Evolutionary conservation across 2,113 vertebrate genomes (phyloP), one percentile per base, ranked within the genome.

Genomic region (Dolichallabes microphthalmus): DNA sequence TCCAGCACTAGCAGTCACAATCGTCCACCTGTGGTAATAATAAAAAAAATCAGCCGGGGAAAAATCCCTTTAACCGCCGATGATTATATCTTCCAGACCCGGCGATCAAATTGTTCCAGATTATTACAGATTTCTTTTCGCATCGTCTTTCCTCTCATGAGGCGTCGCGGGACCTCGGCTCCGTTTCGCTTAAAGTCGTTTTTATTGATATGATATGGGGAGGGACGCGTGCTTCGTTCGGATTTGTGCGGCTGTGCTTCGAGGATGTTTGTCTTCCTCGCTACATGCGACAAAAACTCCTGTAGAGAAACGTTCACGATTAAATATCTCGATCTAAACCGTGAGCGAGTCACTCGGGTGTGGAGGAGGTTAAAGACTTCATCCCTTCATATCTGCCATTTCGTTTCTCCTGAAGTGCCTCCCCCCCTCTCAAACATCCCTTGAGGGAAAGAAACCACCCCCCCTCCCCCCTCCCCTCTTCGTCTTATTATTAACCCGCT

Each of bases 261-360:
- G 71, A 25, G 35, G 17, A 50, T 45, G 6, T 73, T 13, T 0
- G 22, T 27, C 14, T 52, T 30, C 73, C 73, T 27, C 25, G 0
- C 17, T 2, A 53, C 27, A 0, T 9, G 2, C 4, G 3, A 53
- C 73, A 76, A 9, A 76, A 9, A 53, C 52, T 35, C 30, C 53
- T 19, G n/a, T 45, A 45, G 45, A 45, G 45, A 45, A 45, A 1
- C 45, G 45, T 45, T 4, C 52, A 11, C 58, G 25, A 39, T 60
- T 27, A 61, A 77, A 45, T 63, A 45, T 45, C 58, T 91, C 93
- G 92, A 92, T 90, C 89, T 88, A 90, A 88, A 88, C 90, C 61
- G 78, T 90, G 92, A 94, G 45, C 91, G 92, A 93, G 90, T 93
- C 94, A 92, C 93, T 93, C 91, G 91, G 91, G 89, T 90, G 92